Base-by-base conservation (phyloP, 2,888 invertebrate species). In the Hartigia nigra region DNA sequence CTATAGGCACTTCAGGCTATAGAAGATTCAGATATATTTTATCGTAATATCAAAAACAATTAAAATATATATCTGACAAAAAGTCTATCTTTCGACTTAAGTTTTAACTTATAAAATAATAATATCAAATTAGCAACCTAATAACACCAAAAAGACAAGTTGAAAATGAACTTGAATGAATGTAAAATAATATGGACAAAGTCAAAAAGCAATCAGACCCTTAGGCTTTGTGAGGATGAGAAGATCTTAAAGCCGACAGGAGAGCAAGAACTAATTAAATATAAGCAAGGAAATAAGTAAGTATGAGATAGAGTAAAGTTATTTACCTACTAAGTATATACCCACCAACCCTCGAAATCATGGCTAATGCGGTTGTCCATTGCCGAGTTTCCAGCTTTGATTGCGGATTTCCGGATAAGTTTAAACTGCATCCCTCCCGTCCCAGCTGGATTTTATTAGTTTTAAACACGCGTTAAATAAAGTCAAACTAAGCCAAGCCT, bases 401-500 rank as follows among this genome's bases (percentile, higher is more conserved):
- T 88, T 87, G 87, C 86, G 82, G 84, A 84, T 87, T 82, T 80
- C 76, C 81, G 70, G 74, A 76, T 75, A 80, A 85, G 81, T 84
- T 81, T 81, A 76, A 72, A 74, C 78, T 75, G 23, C 23, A 23
- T 55, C 70, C 36, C 12, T 82, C 82, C 80, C 82, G 78, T 9
- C 55, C 9, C 12, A 72, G 72, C 72, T 23, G 72, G 78, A 74
- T 91, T 91, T 91, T 90, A 90, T 90, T 88, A 90, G 90, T 91
- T 91, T 91, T 90, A 91, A 91, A 91, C 91, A 90, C 89, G 89
- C 90, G 88, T 91, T 91, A 91, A 91, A 91, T 91, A 91, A 91
- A 91, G 89, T 87, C 87, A 84, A 86, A 85, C 88, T 89, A 87
- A 90, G 88, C 87, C 83, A 78, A 74, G 78, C 70, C 77, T 77